Evolutionary conservation across 2,888 invertebrate genomes (phyloP), one percentile per base, ranked within the genome.

Genomic region (Tortrix viridana): DNA sequence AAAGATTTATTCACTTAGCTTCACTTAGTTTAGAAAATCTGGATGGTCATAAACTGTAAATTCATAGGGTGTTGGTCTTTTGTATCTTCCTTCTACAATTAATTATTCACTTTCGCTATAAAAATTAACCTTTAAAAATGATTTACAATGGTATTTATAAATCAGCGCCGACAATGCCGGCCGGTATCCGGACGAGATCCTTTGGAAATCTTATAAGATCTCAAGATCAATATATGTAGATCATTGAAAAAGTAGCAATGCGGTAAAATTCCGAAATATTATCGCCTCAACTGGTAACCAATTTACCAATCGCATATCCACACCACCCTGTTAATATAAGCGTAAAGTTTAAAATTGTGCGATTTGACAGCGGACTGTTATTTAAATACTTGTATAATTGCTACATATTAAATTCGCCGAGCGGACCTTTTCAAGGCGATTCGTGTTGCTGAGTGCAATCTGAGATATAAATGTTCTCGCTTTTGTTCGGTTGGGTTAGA

Each of bases 351-450:
- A 56, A 43, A 22, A 49, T 67, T 65, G 54, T 53, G 57, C 54
- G 49, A 32, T 57, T 60, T 64, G 58, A 52, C 65, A 68, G 64
- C 53, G 56, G 65, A 58, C 65, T 54, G 65, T 52, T n/a, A 62
- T 48, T 61, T 22, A 65, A 68, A 71, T 72, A 67, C 71, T 71
- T 67, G 65, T 73, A 72, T 79, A 81, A 82, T 82, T 80, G 81
- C 75, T 78, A 75, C 72, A 76, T 74, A 81, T 82, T 78, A 79
- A 79, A 80, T 80, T 78, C 65, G 75, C 72, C 18, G 71, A 73
- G 77, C 70, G 69, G 68, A 71, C 76, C 72, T 74, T 81, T 76
- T 75, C 83, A 84, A 85, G 85, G 85, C 75, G 68, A 74, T 67
- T 59, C 65, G 67, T 64, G 77, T 80, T 81, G 71, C 69, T 47